phyloP scores from a whole-genome alignment of 1,140 invertebrate genomes.

The Drosophila nebulosa region DNA sequence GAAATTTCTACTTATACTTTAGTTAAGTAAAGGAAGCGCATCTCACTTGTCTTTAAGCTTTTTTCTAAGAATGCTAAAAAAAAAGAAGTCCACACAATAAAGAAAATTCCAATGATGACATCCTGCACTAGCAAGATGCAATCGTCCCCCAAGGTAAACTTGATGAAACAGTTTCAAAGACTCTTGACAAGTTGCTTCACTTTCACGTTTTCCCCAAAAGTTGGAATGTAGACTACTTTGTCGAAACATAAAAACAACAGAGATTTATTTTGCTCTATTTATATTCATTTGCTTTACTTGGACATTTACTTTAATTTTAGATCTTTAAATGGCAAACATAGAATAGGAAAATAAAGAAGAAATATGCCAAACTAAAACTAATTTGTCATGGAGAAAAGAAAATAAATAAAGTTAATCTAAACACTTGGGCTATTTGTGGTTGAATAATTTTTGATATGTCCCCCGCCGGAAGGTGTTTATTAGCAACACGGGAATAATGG shows the following conservation, averaged over 20 bases:
- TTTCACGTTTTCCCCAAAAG: neutral
- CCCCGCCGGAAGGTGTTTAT: constrained; percentile 66
- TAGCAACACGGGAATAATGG: constrained; percentile 70
- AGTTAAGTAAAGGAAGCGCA: too few species aligned
- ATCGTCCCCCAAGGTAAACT: too few species aligned
- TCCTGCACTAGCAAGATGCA: too few species aligned
- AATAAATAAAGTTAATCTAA: constrained; percentile 4
- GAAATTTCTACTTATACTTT: too few species aligned
- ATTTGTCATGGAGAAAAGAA: constrained; percentile 25
- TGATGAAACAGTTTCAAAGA: neutral
- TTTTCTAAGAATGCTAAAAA: too few species aligned
- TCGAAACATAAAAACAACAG: too few species aligned
- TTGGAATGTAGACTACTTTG: neutral
- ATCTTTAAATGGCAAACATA: neutral
- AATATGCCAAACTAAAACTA: constrained; percentile 7
- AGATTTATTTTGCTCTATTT: too few species aligned
- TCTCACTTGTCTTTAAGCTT: too few species aligned
- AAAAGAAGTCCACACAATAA: too few species aligned
- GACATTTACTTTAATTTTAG: neutral
- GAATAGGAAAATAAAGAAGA: neutral
- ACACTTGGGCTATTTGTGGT: constrained; percentile 34
- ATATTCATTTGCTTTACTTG: too few species aligned
- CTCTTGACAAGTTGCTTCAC: neutral
- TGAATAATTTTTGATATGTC: constrained; percentile 63
- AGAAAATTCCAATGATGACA: too few species aligned